Conservation (phyloP, 2,888 invertebrate species). For the Mythimna vitellina region DNA sequence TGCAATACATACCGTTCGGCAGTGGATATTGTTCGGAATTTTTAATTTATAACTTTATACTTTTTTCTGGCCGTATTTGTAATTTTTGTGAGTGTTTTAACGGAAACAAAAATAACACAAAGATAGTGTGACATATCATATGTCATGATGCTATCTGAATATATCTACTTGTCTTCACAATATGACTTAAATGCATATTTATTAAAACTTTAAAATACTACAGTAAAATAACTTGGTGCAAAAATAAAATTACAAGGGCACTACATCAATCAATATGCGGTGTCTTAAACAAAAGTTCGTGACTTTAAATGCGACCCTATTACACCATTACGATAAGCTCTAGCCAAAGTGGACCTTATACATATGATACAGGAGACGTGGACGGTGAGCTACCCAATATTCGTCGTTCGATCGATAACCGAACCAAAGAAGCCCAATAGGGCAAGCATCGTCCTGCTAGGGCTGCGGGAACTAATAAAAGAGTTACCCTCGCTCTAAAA, state of each 20-base stretch:
- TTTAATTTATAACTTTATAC: constrained; percentile 56
- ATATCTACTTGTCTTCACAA: neutral
- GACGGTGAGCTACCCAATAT: too few relatives aligned
- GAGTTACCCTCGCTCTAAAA: too few relatives aligned
- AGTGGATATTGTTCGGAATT: constrained; percentile 62
- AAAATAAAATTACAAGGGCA: constrained; percentile 34
- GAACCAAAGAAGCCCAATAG: too few relatives aligned
- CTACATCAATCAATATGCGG: constrained; percentile 43
- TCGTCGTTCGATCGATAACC: too few relatives aligned
- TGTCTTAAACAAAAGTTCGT: constrained; percentile 46
- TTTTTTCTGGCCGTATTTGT: constrained; percentile 48
- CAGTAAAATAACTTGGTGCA: constrained; percentile 55
- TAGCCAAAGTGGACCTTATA: neutral
- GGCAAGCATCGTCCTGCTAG: too few relatives aligned
- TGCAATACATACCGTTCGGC: constrained; percentile 69
- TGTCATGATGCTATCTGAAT: too few relatives aligned
- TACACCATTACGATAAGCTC: constrained; percentile 33
- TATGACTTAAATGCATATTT: neutral
- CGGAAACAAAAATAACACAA: neutral
- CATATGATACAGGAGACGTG: too few relatives aligned
- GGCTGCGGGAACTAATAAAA: too few relatives aligned
- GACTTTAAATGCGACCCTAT: constrained; percentile 45
- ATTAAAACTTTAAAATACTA: neutral
- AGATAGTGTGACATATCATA: too few relatives aligned
- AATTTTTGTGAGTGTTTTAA: constrained; percentile 22